A percentile compares a stretch with the other conserved stretches of the same genome.
phyloP scores from a whole-genome alignment of 2,888 invertebrate species.

The Caradrina clavipalpis region DNA sequence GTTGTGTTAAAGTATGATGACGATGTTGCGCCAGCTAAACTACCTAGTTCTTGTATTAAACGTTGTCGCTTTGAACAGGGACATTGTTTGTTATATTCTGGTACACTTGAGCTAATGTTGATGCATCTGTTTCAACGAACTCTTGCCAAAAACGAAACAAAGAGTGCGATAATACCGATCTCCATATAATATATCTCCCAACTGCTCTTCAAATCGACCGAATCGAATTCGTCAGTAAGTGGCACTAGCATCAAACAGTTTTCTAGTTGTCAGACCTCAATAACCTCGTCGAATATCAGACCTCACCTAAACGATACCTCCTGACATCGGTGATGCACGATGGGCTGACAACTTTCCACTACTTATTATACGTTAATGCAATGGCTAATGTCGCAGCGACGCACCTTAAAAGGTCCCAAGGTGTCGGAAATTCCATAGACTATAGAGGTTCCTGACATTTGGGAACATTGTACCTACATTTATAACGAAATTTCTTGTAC shows the following conservation, averaged over 20 bases:
- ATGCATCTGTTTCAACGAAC: conserved; percentile 61
- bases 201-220: background rate
- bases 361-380: conserved; percentile 36
- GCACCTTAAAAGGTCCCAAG: conserved; percentile 50
- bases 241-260: background rate
- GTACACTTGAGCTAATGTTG: conserved; percentile 72
- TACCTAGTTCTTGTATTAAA: conserved; percentile 72
- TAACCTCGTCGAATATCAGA: conserved; percentile 22
- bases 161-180: background rate
- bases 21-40: conserved; percentile 79
- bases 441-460: conserved; percentile 40
- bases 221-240: background rate
- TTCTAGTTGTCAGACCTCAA: conserved; percentile 1
- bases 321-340: conserved; percentile 15
- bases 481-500: conserved; percentile 2
- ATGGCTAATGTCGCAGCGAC: conserved; percentile 45
- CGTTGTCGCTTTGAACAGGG: conserved; percentile 73
- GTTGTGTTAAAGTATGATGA: conserved; percentile 81
- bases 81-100: conserved; percentile 78
- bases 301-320: conserved; percentile 15
- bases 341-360: conserved; percentile 48
- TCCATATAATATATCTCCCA: background rate
- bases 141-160: conserved; percentile 39
- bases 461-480: conserved; percentile 26
- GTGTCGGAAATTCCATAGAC: conserved; percentile 45